These are phyloP conservation scores for Chunga burmeisteri DNA, from an alignment of 2,113 vertebrate species.

Conservation along the genomic window DNA sequence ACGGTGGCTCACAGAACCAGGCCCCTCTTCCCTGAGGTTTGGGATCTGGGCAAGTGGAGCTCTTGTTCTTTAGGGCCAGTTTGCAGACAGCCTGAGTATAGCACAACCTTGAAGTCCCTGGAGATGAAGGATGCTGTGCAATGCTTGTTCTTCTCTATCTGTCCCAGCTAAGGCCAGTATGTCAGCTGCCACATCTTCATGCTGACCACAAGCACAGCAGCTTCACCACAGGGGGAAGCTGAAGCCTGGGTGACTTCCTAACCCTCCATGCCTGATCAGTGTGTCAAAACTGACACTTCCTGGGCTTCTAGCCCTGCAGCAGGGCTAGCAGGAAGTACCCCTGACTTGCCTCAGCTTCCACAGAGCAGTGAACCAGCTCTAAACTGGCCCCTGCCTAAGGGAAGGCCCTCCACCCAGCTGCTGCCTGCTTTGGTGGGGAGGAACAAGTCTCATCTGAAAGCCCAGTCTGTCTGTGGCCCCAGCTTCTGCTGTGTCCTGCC, in stretches of 20 bases:
- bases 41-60: not conserved
- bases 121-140: not conserved
- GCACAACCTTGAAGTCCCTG: not conserved
- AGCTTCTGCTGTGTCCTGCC: not conserved
- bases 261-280: not conserved
- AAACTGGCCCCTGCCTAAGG: not conserved
- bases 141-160: not conserved
- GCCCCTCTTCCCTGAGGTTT: not conserved
- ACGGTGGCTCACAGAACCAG: not conserved
- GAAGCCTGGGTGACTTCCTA: not conserved
- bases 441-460: not conserved
- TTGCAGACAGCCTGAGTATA: not conserved
- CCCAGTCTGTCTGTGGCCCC: not conserved
- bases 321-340: not conserved
- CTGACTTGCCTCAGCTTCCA: not conserved
- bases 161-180: rapidly evolving
- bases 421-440: not conserved
- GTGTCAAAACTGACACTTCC: not conserved
- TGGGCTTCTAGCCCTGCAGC: no score
- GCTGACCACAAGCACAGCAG: not conserved
- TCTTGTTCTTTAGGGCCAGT: not conserved
- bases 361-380: not conserved
- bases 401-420: not conserved
- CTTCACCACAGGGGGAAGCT: not conserved
- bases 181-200: not conserved